A percentile compares a stretch with the other conserved stretches of the same genome.
phyloP scores from a whole-genome alignment of 2,888 invertebrate genomes.

The Deilephila elpenor region DNA sequence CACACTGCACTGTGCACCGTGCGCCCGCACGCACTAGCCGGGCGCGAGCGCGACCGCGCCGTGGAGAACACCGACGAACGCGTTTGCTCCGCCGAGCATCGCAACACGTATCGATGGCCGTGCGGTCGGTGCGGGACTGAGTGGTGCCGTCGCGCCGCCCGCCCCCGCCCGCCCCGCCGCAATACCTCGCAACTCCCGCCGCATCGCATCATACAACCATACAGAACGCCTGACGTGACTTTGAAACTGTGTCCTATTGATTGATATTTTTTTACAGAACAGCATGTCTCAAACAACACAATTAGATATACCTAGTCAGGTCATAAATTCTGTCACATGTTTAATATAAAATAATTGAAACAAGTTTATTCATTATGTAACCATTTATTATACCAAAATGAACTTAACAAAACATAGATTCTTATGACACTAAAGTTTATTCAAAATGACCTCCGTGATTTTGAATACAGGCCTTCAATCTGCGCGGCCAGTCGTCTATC shows the following conservation, averaged over 20 bases:
- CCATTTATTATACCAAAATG: no score
- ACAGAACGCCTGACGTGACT: conserved; percentile 48
- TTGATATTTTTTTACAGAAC: conserved; percentile 41
- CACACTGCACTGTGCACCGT: conserved; percentile 61
- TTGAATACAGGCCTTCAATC: no score
- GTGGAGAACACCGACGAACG: conserved; percentile 58
- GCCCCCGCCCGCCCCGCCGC: conserved; percentile 73
- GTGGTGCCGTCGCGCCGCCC: conserved; percentile 54
- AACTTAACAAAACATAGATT: no score
- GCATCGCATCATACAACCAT: conserved; percentile 38
- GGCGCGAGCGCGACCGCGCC: conserved; percentile 59
- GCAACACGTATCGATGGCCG: conserved; percentile 70
- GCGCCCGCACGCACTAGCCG: conserved; percentile 50
- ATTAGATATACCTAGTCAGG: no score
- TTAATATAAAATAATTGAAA: no score
- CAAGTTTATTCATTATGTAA: no score
- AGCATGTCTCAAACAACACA: neutral
- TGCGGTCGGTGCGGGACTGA: conserved; percentile 81
- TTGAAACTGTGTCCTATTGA: conserved; percentile 58
- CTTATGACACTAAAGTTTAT: no score
- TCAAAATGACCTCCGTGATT: no score
- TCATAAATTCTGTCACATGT: no score
- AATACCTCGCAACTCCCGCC: conserved; percentile 37
- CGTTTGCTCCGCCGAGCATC: conserved; percentile 85
- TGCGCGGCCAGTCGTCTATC: no score